Evolutionary conservation across 53 echinoderm and acorn worm species (phyloP), one percentile per base, ranked within the genome.

Genomic region (Glandiceps talaboti): DNA sequence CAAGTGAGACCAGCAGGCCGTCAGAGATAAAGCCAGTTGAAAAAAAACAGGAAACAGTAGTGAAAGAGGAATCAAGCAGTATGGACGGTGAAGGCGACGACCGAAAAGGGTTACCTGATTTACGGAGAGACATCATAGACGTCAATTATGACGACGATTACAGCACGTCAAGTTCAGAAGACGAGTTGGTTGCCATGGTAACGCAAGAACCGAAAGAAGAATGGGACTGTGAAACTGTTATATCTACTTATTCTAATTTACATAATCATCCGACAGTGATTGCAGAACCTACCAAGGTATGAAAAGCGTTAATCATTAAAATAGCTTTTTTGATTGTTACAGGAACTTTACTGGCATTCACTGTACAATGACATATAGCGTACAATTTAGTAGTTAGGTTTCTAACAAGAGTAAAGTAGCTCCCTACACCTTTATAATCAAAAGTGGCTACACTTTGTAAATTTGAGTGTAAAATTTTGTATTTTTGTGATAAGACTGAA

Each of bases 221-320:
- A 30, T 95, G 96, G 96, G 96, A 95, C 32, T 95, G 96, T 78
- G 96, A 95, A 80, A 92, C 96, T 26, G 92, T 95, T 74, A 82
- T 95, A 0, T 92, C 92, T 77, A 95, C 96, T 26, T 87, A 92
- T 83, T 95, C 96, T 25, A 95, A 90, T 72, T 88, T 95, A 14
- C 92, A 95, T 82, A 95, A 95, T 72, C 96, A 95, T 79, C 96
- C 96, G 25, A 89, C 86, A 29, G 88, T 87, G 29, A 95, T 95
- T 33, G 88, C 88, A 73, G 96, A 95, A 31, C 92, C 92, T 0
- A 30, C 33, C 26, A 72, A 85, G 73, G 86, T 86, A 78, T 73
- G 85, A 89, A 74, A n/a, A n/a, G n/a, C n/a, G n/a, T n/a, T n/a
- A n/a, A n/a, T n/a, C n/a, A n/a, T n/a, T n/a, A n/a, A n/a, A n/a